phyloP scores from a whole-genome alignment of 2,888 invertebrate genomes.

The Pimpla rufipes region DNA sequence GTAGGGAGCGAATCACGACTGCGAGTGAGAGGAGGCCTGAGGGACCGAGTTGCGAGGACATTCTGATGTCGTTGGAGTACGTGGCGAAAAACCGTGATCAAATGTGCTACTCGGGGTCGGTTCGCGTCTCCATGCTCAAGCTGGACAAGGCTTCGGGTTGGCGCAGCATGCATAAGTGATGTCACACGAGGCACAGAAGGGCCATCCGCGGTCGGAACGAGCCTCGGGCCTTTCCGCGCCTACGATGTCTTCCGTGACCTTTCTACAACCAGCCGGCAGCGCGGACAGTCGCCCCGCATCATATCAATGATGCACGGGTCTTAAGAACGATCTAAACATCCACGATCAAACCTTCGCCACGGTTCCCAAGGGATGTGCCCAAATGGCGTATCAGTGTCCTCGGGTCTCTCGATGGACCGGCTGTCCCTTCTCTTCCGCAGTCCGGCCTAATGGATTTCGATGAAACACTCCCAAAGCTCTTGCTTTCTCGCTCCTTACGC shows the following conservation, averaged over 20 bases:
- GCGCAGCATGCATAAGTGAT: slow-evolving; percentile 81
- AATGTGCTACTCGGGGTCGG: slow-evolving; percentile 20
- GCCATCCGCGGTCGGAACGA: slow-evolving; percentile 74
- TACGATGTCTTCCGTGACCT: slow-evolving; percentile 55
- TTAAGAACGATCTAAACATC: slow-evolving; percentile 81
- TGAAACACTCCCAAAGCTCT: slow-evolving; percentile 40
- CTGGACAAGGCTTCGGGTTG: slow-evolving; percentile 75
- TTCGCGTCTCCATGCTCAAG: slow-evolving; percentile 29
- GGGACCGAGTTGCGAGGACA: slow-evolving; percentile 28
- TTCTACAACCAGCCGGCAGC: slow-evolving; percentile 52
- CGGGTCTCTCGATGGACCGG: slow-evolving; percentile 69
- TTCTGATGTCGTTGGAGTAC: slow-evolving; percentile 33
- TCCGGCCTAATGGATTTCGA: slow-evolving; percentile 64
- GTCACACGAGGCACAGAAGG: slow-evolving; percentile 75
- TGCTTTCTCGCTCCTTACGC: not conserved
- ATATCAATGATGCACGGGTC: slow-evolving; percentile 80
- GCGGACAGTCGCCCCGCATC: slow-evolving; percentile 41
- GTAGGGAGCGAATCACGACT: slow-evolving; percentile 45
- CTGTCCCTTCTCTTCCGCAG: slow-evolving; percentile 21
- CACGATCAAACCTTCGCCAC: slow-evolving; percentile 78
- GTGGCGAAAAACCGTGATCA: slow-evolving; percentile 45
- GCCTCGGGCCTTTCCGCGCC: slow-evolving; percentile 65
- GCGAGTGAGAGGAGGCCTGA: not conserved
- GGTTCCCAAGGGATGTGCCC: slow-evolving; percentile 76
- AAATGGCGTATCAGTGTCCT: slow-evolving; percentile 81